Conservation (phyloP, 2,113 vertebrate genomes). For the Rhinolophus sinicus region DNA sequence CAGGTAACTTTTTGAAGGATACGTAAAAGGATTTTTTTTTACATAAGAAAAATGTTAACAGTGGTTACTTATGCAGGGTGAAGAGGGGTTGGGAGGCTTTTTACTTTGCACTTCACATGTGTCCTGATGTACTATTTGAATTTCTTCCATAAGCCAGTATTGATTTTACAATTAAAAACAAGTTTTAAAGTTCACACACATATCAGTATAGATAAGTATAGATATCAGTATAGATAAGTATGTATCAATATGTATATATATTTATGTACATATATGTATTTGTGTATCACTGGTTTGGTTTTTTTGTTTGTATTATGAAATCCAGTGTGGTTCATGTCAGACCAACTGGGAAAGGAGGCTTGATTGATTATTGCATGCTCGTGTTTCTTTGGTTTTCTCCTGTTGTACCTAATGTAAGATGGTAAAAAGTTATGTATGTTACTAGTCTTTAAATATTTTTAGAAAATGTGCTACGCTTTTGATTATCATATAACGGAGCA, state of each 20-base stretch:
- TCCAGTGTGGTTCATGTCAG: background rate
- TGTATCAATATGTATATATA: background rate
- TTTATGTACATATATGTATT: background rate
- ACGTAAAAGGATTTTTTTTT: background rate
- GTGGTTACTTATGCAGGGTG: background rate
- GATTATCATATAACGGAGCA: slow-evolving; percentile 15
- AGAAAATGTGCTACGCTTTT: slow-evolving; percentile 35
- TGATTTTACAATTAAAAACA: slow-evolving; percentile 38
- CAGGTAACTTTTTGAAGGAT: slow-evolving; percentile 8
- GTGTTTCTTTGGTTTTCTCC: slow-evolving; percentile 11
- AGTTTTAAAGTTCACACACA: slow-evolving; percentile 27
- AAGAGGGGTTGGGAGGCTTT: background rate
- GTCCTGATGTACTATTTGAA: background rate
- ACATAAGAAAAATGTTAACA: background rate
- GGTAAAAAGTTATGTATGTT: slow-evolving; percentile 32
- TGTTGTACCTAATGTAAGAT: slow-evolving; percentile 28
- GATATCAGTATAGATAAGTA: slow-evolving; percentile 5
- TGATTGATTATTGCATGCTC: background rate
- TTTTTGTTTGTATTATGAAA: slow-evolving; percentile 14
- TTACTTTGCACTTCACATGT: slow-evolving; percentile 9
- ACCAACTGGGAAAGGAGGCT: background rate
- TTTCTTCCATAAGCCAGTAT: background rate
- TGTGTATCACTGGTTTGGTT: background rate
- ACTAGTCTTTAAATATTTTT: background rate
- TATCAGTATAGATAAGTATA: slow-evolving; percentile 19